A percentile compares a stretch with the other conserved stretches of the same genome.
Conservation (phyloP, 1,140 invertebrate species). For the Dolichoris vasculosae region DNA sequence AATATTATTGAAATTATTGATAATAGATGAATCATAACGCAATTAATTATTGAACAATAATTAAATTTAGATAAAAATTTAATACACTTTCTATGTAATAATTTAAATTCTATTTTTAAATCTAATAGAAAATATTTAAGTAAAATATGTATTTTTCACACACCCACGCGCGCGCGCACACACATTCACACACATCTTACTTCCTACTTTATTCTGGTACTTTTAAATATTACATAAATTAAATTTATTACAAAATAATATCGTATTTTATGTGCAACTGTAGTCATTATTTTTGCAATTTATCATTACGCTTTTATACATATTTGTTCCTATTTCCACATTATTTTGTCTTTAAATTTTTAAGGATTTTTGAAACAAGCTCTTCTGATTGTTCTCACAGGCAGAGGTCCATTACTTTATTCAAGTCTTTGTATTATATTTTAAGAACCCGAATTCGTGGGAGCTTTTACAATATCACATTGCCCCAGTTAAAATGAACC, state of each 20-base stretch:
- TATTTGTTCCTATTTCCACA: slow-evolving; percentile 11
- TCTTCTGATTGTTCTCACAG: slow-evolving; percentile 28
- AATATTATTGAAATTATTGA: too few relatives aligned
- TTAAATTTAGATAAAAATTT: too few relatives aligned
- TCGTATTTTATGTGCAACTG: not conserved
- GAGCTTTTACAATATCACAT: slow-evolving; percentile 48
- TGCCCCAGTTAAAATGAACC: slow-evolving; percentile 39
- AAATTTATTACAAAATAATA: not conserved
- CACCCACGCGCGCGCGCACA: too few relatives aligned
- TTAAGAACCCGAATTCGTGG: slow-evolving; percentile 32
- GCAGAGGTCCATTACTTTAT: not conserved
- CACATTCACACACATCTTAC: too few relatives aligned
- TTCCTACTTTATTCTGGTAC: too few relatives aligned
- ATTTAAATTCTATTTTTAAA: too few relatives aligned
- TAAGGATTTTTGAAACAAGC: slow-evolving; percentile 31
- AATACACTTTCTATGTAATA: too few relatives aligned
- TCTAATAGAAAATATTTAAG: too few relatives aligned
- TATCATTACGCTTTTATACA: not conserved
- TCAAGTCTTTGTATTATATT: slow-evolving; percentile 42
- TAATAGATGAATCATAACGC: too few relatives aligned
- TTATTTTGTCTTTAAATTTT: not conserved
- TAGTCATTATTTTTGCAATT: not conserved
- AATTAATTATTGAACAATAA: too few relatives aligned
- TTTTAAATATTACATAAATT: too few relatives aligned
- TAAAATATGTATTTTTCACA: too few relatives aligned